Evolutionary conservation across 2,888 invertebrate genomes (phyloP).

Genomic region (Parnassius glacialis): DNA sequence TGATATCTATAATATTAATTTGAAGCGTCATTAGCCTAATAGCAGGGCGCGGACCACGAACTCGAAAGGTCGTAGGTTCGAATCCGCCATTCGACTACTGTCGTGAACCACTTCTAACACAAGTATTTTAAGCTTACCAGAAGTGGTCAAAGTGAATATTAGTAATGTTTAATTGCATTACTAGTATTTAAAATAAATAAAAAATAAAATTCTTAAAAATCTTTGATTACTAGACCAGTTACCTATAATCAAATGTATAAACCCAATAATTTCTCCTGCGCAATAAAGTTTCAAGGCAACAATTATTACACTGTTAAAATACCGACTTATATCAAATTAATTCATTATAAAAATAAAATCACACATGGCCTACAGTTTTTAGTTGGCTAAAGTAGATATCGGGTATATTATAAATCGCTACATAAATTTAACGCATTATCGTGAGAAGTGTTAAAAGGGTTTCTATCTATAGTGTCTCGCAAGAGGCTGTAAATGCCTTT

Average conservation of each 20-base stretch:
- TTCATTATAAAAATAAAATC: neutral
- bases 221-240: neutral
- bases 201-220: no score
- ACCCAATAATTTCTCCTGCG: constrained; percentile 3
- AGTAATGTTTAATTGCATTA: no score
- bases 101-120: no score
- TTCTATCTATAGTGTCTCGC: neutral
- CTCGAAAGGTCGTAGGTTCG: no score
- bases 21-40: no score
- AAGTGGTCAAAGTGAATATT: no score
- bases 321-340: neutral
- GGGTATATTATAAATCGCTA: neutral
- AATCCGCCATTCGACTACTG: no score
- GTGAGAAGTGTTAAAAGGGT: neutral
- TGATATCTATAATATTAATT: no score
- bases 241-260: neutral
- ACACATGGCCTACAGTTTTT: neutral
- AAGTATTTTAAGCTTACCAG: no score
- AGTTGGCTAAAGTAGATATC: neutral
- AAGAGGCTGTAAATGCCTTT: constrained; percentile 1
- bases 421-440: neutral
- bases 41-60: no score
- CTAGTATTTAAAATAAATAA: no score
- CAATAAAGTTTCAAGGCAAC: neutral
- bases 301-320: constrained; percentile 1